Base-by-base conservation (phyloP, 1,140 invertebrate species). In the Sitobion miscanthi region DNA sequence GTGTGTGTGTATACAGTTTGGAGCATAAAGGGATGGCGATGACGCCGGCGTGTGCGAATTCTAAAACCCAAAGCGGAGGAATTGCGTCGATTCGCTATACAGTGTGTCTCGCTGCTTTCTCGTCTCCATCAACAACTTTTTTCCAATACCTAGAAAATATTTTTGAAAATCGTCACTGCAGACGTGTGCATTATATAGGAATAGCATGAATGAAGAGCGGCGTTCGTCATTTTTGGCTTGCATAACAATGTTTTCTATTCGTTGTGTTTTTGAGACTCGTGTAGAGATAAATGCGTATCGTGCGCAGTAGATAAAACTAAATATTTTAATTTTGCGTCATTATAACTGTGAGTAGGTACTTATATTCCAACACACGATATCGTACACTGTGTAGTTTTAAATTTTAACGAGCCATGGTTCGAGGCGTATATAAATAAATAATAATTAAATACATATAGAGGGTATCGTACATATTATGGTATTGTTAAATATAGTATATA, bases 1-100 rank as follows among this genome's bases (percentile, higher is more conserved):
- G 9, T 62, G 8, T 62, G 30, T n/a, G 7, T 69, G 14, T 86
- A 30, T 49, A 87, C 11, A 42, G 25, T 87, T 47, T 45, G 25
- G 30, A 87, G 49, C 25, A 89, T 89, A 89, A 54, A 89, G 87
- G 49, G 87, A 89, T 47, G 87, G 35, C 47, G 45, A 52, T 52
- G 47, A 21, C 47, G 30, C 1, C n/a, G 87, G 35, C 47, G 45
- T 49, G 45, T 20, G 25, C 47, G 49, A 89, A 54, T 54, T 54
- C 49, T 52, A 89, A 89, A 54, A 54, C 21, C n/a, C 49, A 38
- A 89, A 87, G 25, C 47, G 30, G 9, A 42, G 85, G 5, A 77
- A 77, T n/a, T 77, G 30, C 62, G 30, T 77, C 62, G n/a, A 77
- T 77, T n/a, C 62, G 14, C 30, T 77, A n/a, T 77, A 77, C n/a